phyloP scores from a whole-genome alignment of 2,797 vertebrate species.

The Acanthis flammea region DNA sequence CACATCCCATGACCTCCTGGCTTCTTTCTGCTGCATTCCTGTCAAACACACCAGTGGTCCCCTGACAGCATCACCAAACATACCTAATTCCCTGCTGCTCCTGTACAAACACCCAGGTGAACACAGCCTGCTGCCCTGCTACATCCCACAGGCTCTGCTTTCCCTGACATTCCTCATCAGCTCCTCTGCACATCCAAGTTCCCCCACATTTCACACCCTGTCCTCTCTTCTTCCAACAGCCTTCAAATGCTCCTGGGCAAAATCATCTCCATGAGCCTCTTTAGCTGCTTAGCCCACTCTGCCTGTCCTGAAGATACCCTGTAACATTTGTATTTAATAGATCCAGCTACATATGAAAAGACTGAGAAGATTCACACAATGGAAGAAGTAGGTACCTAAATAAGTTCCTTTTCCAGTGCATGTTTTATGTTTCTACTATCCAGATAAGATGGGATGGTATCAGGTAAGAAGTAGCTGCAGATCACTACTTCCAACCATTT shows the following conservation, averaged over 20 bases:
- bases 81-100: not conserved
- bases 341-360: not conserved
- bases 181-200: not conserved
- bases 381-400: not conserved
- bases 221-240: not conserved
- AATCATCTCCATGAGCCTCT: not conserved
- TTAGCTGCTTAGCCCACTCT: not conserved
- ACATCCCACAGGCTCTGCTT: not conserved
- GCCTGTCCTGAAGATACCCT: not conserved
- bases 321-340: not conserved
- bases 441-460: not conserved
- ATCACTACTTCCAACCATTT: not conserved
- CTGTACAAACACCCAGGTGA: accelerated
- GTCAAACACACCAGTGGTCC: not conserved
- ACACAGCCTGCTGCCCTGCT: not conserved
- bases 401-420: not conserved
- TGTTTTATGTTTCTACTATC: not conserved
- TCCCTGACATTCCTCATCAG: not conserved
- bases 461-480: not conserved
- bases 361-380: not conserved
- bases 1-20: not conserved
- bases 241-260: not conserved
- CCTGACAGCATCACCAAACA: not conserved
- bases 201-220: not conserved
- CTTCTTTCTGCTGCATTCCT: not conserved